Base-by-base conservation (phyloP, 2,113 vertebrate genomes). In the Etheostoma cragini region DNA sequence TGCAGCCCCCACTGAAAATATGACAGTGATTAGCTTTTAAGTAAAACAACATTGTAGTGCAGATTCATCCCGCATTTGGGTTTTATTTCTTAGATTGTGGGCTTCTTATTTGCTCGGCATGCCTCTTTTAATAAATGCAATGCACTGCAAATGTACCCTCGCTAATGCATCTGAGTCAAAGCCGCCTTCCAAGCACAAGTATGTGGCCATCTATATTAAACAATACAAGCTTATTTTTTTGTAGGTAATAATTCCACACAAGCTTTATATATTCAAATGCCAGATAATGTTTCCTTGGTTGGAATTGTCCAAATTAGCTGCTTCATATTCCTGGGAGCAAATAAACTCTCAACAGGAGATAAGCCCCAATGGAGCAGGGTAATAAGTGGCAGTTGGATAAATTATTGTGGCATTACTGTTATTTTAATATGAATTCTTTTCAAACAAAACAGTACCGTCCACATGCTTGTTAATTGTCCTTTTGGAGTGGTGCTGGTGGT, bases 401-500 rank as follows among this genome's bases (percentile, higher is more conserved):
- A 79, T 78, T 69, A 61, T 73, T 66, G 68, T 45, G 1, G 54
- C 26, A 47, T 75, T 79, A 72, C 21, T n/a, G 24, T 38, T 72
- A n/a, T 38, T 72, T 75, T 72, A 73, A 80, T 70, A 88, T 89
- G 60, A 82, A 84, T 81, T 60, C 53, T 24, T 79, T 24, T 77
- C 46, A 56, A 67, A 78, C 58, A 19, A 81, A 72, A 83, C 16
- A 21, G 13, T n/a, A 8, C 67, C 45, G 12, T 38, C 57, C 69
- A 63, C 53, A 21, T 46, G 24, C 6, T 47, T 68, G 13, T 45
- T 58, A 22, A 63, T 46, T 67, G 58, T 24, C 26, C 42, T 58
- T 53, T 26, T 15, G 14, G 30, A 4, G 30, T 30, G 3, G 30
- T 30, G 3, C 2, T 30, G 2, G 30, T 30, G 30, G 26, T 26